Evolutionary conservation across 2,888 invertebrate genomes (phyloP).

Genomic region (Sminthurinus aureus): DNA sequence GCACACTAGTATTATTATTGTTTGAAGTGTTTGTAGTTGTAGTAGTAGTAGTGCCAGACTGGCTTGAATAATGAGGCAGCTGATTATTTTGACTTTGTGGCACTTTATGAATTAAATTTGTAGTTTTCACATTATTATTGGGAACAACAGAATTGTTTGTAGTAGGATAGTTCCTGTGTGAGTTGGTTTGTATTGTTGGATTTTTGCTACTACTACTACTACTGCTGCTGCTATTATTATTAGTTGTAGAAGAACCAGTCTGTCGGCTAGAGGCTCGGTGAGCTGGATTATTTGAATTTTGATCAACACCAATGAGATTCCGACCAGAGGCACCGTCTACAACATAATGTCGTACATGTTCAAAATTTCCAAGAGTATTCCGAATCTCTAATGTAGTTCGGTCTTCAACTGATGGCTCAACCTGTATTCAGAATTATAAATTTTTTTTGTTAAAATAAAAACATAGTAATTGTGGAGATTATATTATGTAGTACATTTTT

Average conservation of each 20-base stretch:
- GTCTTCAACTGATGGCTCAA: constrained; percentile 59
- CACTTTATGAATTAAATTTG: constrained; percentile 48
- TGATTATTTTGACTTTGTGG: constrained; percentile 43
- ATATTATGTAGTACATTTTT: not conserved
- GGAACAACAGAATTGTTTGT: constrained; percentile 31
- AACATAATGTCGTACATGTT: constrained; percentile 58
- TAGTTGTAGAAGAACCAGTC: not conserved
- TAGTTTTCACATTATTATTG: constrained; percentile 38
- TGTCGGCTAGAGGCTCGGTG: constrained; percentile 8
- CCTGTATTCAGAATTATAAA: too few species aligned
- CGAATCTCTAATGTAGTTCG: constrained; percentile 59
- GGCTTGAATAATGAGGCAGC: constrained; percentile 36
- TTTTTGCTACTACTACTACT: constrained; percentile 19
- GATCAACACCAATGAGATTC: constrained; percentile 71
- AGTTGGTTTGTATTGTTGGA: constrained; percentile 18
- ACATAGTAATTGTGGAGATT: not conserved
- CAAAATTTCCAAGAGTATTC: constrained; percentile 59
- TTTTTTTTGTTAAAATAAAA: not conserved
- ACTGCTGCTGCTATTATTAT: too few species aligned
- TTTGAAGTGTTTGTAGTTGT: constrained; percentile 24
- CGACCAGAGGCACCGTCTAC: constrained; percentile 51
- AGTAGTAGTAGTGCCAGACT: not conserved
- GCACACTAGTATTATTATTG: constrained; percentile 29
- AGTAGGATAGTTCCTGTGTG: constrained; percentile 20
- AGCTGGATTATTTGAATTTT: constrained; percentile 46